Percentiles rank a stretch among this genome's conserved stretches.
Conservation (phyloP, 1,140 invertebrate genomes). For the Zaprionus lachaisei region DNA sequence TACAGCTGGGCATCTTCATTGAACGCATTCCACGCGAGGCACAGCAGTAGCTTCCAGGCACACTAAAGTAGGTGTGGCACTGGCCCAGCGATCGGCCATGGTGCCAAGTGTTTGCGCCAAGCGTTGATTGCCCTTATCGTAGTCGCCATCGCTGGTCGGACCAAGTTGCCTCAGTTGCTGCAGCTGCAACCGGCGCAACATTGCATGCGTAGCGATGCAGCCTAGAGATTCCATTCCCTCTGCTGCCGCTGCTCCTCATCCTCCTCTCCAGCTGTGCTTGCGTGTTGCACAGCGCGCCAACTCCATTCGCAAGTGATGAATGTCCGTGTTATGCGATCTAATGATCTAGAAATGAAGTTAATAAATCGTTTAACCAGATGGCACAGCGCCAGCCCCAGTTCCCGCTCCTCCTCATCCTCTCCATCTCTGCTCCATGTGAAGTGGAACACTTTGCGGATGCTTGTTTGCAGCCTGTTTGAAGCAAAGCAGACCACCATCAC, state of each 20-base stretch:
- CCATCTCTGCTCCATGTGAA: constrained; percentile 4
- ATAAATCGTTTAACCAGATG: constrained; percentile 83
- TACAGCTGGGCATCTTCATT: constrained; percentile 45
- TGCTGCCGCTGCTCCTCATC: background rate
- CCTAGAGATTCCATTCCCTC: constrained; percentile 54
- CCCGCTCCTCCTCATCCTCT: no score
- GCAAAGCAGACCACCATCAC: constrained; percentile 50
- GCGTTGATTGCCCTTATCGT: constrained; percentile 78
- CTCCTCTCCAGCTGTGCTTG: constrained; percentile 39
- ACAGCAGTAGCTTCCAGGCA: constrained; percentile 50
- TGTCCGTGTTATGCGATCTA: constrained; percentile 84
- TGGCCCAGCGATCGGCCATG: constrained; percentile 28
- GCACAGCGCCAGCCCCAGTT: constrained; percentile 37
- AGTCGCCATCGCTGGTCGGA: constrained; percentile 40
- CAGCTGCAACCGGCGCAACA: constrained; percentile 51
- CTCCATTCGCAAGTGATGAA: constrained; percentile 72
- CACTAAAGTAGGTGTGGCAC: constrained; percentile 22
- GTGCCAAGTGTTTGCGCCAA: constrained; percentile 81
- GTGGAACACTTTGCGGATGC: constrained; percentile 34
- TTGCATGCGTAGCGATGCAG: constrained; percentile 75
- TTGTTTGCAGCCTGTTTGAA: constrained; percentile 47
- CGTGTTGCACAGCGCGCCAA: constrained; percentile 50
- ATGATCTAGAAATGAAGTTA: constrained; percentile 84
- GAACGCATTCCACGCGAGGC: constrained; percentile 28
- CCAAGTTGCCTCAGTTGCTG: constrained; percentile 17